Evolutionary conservation across 2,797 vertebrate genomes (phyloP).

Genomic region (Cossypha heuglini): DNA sequence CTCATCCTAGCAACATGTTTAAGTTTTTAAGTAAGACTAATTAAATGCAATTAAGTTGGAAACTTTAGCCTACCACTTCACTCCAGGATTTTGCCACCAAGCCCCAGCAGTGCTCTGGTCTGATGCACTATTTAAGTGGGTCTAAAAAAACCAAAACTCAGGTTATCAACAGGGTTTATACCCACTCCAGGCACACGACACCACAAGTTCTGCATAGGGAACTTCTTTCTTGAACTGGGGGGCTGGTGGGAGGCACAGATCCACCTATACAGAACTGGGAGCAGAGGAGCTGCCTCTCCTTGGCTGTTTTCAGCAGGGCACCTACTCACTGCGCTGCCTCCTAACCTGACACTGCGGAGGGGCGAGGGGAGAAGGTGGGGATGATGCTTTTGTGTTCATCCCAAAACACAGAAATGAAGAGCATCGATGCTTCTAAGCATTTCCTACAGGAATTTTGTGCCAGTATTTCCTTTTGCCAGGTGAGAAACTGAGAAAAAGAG

Average conservation of each 20-base stretch:
- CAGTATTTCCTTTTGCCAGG: neutral
- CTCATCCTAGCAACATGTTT: neutral
- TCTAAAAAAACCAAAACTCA: neutral
- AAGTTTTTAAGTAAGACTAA: slow-evolving; percentile 11
- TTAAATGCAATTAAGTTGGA: slow-evolving; percentile 12
- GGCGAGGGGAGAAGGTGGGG: accelerated
- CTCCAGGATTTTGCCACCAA: neutral
- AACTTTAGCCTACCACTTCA: neutral
- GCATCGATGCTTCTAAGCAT: neutral
- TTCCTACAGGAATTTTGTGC: neutral
- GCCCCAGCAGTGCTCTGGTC: neutral
- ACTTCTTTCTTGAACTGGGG: accelerated
- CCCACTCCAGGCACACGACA: neutral
- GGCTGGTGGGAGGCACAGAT: accelerated
- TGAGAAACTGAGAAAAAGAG: neutral
- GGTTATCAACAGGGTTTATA: neutral
- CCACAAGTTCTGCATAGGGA: neutral
- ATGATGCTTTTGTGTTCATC: neutral
- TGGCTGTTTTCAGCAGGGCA: neutral
- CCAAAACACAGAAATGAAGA: neutral
- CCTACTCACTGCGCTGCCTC: neutral
- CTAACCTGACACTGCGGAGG: neutral
- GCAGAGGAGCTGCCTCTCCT: neutral
- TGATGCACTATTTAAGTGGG: neutral
- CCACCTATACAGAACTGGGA: neutral